Base-by-base conservation (phyloP, 2,888 invertebrate genomes). In the Frankliniella fusca region DNA sequence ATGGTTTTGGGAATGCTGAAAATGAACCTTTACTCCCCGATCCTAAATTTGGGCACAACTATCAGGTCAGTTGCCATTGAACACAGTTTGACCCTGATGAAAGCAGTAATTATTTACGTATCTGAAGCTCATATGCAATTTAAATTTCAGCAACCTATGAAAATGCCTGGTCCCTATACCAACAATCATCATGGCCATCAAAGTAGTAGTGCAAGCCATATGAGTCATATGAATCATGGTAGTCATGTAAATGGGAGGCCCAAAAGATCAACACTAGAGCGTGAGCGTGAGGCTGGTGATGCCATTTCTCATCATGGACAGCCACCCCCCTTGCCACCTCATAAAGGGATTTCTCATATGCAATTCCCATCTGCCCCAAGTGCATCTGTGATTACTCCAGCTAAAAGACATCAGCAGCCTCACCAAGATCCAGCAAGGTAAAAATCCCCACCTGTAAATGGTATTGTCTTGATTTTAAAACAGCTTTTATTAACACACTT, bases 271-370 rank as follows among this genome's bases (percentile, higher is more conserved):
- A 23, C 23, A 10, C 23, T 76, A 11, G 70, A 76, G 27, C 70
- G 70, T 9, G 70, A 76, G 27, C 70, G 70, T 0, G 70, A 76
- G 27, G 8, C 70, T 27, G 70, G 23, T 7, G 70, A 76, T 76
- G 70, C 23, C 50, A 79, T 83, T 48, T 50, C 82, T 54, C 80
- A 83, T 50, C 82, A 84, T 76, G 76, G 80, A 18, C 80, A 82
- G 27, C 83, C 83, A 48, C 61, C 92, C 9, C 92, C 92, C 0
- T 89, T 92, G 20, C 92, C 92, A 3, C 92, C 92, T 76, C 89
- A 89, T 85, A 89, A 89, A 82, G 85, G 84, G 27, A 84, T 84
- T 79, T 82, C 85, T 27, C 85, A 85, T 79, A 83, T 84, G 80
- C 84, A 84, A 50, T 84, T 84, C 7, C 84, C 84, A 9, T n/a